Evolutionary conservation across 2,888 invertebrate genomes (phyloP), one percentile per base, ranked within the genome.

Genomic region (Harpalus rubripes): DNA sequence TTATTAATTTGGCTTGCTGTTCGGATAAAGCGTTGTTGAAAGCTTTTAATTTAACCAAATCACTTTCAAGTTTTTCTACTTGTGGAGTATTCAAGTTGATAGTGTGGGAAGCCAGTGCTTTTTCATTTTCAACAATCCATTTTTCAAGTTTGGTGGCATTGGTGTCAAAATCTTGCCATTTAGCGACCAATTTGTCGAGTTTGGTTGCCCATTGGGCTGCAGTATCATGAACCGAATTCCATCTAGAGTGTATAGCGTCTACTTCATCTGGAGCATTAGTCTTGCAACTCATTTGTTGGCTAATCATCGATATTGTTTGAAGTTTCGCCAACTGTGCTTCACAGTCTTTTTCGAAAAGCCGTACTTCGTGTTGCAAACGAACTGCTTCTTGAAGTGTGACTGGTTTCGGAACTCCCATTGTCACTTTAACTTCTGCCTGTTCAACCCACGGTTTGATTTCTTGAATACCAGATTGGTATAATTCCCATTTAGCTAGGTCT

Each of bases 391-490:
- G 93, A 81, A 98, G 92, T 63, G 95, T 95, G 3, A 94, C 91
- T 16, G 98, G 97, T 90, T 96, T 97, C 5, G 95, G 94, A 7
- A 95, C 90, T 26, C 95, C 94, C 86, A 93, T 93, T 16, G 95
- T 93, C 32, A 97, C 93, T 91, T 95, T 96, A n/a, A 95, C 91
- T 92, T 98, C 98, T 16, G 96, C 96, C 89, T 96, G 94, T 90
- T 97, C 96, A 84, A 98, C 94, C 96, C 98, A 97, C 0, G 98
- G 97, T 89, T 96, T 95, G 79, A 98, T 94, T 90, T 96, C 95
- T 85, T 95, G 94, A 41, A 97, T 93, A 83, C 94, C 95, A 65
- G 94, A 93, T 91, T 97, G 96, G 90, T 97, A 97, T 88, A 95
- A 94, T 89, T 97, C 95, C 96, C 97, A 98, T 87, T 96, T 96